A percentile compares a stretch with the other conserved stretches of the same genome.
phyloP scores from a whole-genome alignment of 2,888 invertebrate genomes.

The Sinopyrophorus schimmeli region DNA sequence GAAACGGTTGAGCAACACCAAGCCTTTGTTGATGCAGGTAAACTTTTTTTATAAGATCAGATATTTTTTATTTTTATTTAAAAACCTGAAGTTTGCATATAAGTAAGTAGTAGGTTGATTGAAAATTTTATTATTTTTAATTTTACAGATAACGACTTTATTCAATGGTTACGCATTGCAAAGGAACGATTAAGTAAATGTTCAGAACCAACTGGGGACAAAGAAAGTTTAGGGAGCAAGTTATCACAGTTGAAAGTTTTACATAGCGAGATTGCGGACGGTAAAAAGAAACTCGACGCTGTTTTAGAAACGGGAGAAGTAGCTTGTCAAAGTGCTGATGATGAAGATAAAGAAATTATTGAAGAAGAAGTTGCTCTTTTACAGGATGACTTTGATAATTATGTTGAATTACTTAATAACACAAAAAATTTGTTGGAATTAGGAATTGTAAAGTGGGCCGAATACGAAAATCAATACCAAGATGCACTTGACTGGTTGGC shows the following conservation, averaged over 20 bases:
- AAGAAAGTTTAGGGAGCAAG: slow-evolving; percentile 84
- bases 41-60: too few species aligned
- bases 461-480: slow-evolving; percentile 89
- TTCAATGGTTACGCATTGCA: slow-evolving; percentile 89
- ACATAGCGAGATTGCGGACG: slow-evolving; percentile 80
- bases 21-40: slow-evolving; percentile 85
- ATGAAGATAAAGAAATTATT: slow-evolving; percentile 86
- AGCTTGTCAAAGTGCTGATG: slow-evolving; percentile 82
- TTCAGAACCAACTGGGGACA: slow-evolving; percentile 90
- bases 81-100: neutral
- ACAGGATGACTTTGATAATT: slow-evolving; percentile 87
- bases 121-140: neutral
- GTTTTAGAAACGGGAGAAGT: slow-evolving; percentile 84
- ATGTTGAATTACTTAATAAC: slow-evolving; percentile 74
- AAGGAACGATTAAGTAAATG: slow-evolving; percentile 90
- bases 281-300: slow-evolving; percentile 79
- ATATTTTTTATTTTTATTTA: slow-evolving; percentile 4
- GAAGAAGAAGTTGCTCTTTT: slow-evolving; percentile 89
- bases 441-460: slow-evolving; percentile 92
- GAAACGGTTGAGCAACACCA: slow-evolving; percentile 90
- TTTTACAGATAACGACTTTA: slow-evolving; percentile 70
- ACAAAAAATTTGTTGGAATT: slow-evolving; percentile 82
- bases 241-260: slow-evolving; percentile 83
- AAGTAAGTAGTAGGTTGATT: neutral
- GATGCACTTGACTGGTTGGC: slow-evolving; percentile 89